Base-by-base conservation (phyloP, 1,140 invertebrate genomes). In the Conopomorpha cramerella region DNA sequence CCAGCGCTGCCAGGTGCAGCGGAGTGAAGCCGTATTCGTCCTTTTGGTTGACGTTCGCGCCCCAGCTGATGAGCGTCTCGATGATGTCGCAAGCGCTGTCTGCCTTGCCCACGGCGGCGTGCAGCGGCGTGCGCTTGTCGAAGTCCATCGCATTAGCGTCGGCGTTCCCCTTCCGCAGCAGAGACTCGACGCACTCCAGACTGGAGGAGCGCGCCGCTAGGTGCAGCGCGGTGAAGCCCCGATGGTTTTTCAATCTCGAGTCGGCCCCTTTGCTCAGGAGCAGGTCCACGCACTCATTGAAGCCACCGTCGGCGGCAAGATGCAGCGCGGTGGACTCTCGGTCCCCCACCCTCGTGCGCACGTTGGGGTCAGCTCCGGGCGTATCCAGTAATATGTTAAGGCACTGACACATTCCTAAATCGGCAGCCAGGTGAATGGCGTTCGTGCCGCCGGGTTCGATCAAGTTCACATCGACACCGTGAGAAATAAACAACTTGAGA, bases 21-120 rank as follows among this genome's bases (percentile, higher is more conserved):
- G 93, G 90, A 0, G 92, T 92, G 58, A 93, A 94, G 0, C 93
- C 93, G 50, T 92, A 93, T 41, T 90, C 87, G 51, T 96, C 93
- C 48, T 89, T 86, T 27, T 86, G 82, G 57, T 95, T 93, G 0
- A 94, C 87, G 49, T 93, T 86, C 2, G 90, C 88, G 4, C 88
- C 88, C 80, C 87, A 88, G 42, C 81, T 84, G 12, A 92, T 84
- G 2, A 92, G 64, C 0, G 83, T 82, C 52, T 90, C 88, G 18
- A 89, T 84, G 6, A 90, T 87, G 43, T 89, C 87, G 45, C 88
- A 89, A 10, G 88, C 87, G 23, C 86, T 74, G 27, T 89, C 79
- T 0, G 86, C 85, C 58, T 89, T 89, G 2, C 88, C 86, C 1
- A 93, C 83, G 0, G 90, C 88, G 0, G 89, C 84, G 51, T 92